Evolutionary conservation across 2,888 invertebrate genomes (phyloP), one percentile per base, ranked within the genome.

Genomic region (Chrysolina americana): DNA sequence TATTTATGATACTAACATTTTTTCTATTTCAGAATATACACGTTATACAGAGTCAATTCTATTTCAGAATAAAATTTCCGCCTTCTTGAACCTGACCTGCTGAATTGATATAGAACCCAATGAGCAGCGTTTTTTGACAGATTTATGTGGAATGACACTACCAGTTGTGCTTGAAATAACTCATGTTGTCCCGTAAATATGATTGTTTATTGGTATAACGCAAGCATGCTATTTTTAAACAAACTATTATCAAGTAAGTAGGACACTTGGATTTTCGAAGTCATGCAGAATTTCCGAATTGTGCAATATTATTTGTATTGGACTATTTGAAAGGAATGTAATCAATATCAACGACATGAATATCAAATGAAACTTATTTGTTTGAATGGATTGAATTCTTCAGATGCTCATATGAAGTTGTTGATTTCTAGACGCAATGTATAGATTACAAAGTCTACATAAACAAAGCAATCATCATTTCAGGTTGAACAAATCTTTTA

Each of bases 171-270:
- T 53, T 13, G 4, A 53, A 53, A 53, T 53, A 53, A 21, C 53
- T 53, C 15, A 21, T 53, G 53, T 44, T 44, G 44, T 53, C 21
- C 53, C 53, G 36, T 59, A 36, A 36, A 28, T 59, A 59, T 23
- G 36, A 28, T 28, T 59, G 36, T 59, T 59, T 59, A 59, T 59
- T 59, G n/a, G 28, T 28, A 59, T 59, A 28, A 36, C 59, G 59
- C 13, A 28, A 59, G 23, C 5, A 53, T 36, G 15, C 59, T 59
- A 59, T 59, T 59, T 59, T 59, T 28, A 59, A 53, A 53, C 53
- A 53, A 53, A 53, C 53, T 53, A 21, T 21, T 9, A 17, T 59
- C 15, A 23, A n/a, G 3, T 15, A 59, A 59, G 59, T 59, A 59
- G 59, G 59, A 28, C 59, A 59, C 36, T 36, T 28, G 28, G 15